Evolutionary conservation across 2,113 vertebrate species (phyloP).

Genomic region (Platysternon megacephalum): DNA sequence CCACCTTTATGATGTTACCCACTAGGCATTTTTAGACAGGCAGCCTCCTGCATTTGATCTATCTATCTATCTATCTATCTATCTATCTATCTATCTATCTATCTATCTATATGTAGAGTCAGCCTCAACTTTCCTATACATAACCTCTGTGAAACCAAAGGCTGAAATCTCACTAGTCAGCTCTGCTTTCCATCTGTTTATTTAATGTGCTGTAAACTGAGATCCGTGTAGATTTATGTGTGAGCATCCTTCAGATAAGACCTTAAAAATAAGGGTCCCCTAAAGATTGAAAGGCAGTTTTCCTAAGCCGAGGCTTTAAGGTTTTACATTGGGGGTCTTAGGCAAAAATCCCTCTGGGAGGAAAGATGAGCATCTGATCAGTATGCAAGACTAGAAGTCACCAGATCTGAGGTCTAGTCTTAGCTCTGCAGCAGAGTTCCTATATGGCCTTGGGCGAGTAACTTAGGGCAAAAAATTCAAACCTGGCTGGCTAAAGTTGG

Average conservation of each 20-base stretch:
- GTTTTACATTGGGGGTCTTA: neutral
- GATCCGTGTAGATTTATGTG: accelerated
- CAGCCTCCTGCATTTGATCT: neutral
- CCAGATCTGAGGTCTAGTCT: neutral
- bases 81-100: neutral
- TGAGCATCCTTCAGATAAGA: neutral
- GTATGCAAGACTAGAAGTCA: neutral
- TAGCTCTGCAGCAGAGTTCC: neutral
- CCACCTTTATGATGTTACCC: neutral
- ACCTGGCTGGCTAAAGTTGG: neutral
- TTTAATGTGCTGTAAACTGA: neutral
- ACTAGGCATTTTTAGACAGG: accelerated
- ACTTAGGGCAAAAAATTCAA: neutral
- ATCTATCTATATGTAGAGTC: neutral
- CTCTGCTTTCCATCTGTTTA: neutral
- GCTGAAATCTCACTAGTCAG: neutral
- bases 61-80: neutral
- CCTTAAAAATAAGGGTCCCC: neutral
- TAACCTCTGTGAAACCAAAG: neutral
- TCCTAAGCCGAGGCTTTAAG: neutral
- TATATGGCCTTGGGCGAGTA: neutral
- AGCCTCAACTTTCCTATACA: neutral
- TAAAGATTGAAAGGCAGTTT: neutral
- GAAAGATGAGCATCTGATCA: neutral
- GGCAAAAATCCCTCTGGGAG: neutral